Percentiles rank a stretch among this genome's conserved stretches.
Conservation (phyloP, 2,113 vertebrate genomes). For the Leuciscus idus region DNA sequence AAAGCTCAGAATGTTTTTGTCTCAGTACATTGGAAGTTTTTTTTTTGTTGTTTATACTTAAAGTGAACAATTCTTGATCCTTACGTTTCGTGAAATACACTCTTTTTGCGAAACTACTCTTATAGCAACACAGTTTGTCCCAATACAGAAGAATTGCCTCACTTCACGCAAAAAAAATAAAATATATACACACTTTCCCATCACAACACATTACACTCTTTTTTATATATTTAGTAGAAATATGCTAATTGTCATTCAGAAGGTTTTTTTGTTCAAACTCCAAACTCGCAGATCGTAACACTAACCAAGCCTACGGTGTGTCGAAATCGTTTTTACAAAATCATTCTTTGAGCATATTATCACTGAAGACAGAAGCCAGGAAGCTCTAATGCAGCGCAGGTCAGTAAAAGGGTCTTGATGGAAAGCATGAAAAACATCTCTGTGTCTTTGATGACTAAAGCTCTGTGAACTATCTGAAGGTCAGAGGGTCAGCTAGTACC, state of each 20-base stretch:
- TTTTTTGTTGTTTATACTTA: not conserved
- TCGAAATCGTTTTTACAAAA: not conserved
- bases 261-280: not conserved
- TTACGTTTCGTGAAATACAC: not conserved
- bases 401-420: not conserved
- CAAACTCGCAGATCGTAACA: not conserved
- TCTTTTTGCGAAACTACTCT: not conserved
- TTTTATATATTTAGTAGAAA: not conserved
- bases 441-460: conserved; percentile 78
- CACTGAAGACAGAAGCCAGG: not conserved
- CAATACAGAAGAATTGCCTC: not conserved
- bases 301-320: not conserved
- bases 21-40: too few species aligned
- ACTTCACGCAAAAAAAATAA: too few species aligned
- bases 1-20: not conserved
- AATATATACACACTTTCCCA: not conserved
- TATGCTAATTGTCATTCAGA: not conserved
- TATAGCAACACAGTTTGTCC: not conserved
- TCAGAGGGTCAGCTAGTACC: conserved; percentile 81
- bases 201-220: not conserved
- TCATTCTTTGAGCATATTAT: not conserved
- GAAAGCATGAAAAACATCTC: conserved; percentile 69
- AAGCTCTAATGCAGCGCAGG: not conserved
- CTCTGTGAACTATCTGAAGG: conserved; percentile 25
- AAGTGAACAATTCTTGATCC: not conserved